Evolutionary conservation across 2,797 vertebrate genomes (phyloP).

Genomic region (Astyanax mexicanus): DNA sequence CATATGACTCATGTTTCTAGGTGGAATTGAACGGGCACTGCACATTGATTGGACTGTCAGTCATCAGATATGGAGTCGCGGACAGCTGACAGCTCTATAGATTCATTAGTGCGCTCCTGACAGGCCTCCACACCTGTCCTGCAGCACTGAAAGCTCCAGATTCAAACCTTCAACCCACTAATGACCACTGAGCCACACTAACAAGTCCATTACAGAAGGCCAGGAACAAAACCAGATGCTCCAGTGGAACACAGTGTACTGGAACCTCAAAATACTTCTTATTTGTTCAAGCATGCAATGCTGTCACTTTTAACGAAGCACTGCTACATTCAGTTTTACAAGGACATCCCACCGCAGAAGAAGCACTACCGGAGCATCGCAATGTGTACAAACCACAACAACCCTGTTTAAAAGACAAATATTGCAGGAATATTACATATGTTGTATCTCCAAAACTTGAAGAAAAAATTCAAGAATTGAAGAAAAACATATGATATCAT

Average conservation of each 20-base stretch:
- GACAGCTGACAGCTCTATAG: constrained; percentile 48
- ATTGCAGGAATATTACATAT: no score
- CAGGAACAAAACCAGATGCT: constrained; percentile 13
- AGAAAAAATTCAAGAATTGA: no score
- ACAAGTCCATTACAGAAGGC: not conserved
- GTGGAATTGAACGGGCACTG: not conserved
- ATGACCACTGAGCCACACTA: constrained; percentile 40
- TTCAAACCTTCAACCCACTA: constrained; percentile 31
- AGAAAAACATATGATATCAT: no score
- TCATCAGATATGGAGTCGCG: constrained; percentile 18
- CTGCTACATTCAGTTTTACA: no score
- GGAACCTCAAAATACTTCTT: not conserved
- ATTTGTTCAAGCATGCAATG: not conserved
- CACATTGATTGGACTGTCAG: constrained; percentile 36
- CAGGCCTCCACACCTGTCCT: constrained; percentile 24
- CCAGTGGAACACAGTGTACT: not conserved
- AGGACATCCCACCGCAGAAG: no score
- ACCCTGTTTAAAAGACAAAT: no score
- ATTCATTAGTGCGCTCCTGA: constrained; percentile 40
- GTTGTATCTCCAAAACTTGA: no score
- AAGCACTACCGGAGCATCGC: no score
- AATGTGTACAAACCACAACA: no score
- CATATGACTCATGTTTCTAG: constrained; percentile 11
- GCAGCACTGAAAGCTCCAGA: constrained; percentile 26
- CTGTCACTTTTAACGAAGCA: no score